phyloP scores from a whole-genome alignment of 1,140 invertebrate species.

The Orius laevigatus region DNA sequence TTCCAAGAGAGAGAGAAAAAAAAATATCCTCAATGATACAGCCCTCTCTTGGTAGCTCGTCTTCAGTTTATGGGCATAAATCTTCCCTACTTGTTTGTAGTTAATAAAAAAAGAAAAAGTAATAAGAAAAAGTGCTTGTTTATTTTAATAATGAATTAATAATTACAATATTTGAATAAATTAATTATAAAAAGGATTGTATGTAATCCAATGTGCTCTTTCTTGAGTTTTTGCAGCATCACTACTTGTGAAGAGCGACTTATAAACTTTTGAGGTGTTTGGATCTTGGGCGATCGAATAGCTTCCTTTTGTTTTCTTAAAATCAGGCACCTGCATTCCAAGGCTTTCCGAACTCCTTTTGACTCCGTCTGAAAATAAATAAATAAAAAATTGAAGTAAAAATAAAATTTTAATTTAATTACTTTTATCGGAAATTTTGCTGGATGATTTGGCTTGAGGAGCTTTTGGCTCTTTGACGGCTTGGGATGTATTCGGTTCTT shows the following conservation, averaged over 20 bases:
- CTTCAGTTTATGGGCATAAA: too few relatives aligned
- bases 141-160: too few relatives aligned
- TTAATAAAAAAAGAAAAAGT: too few relatives aligned
- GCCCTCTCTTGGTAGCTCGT: too few relatives aligned
- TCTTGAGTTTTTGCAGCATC: slow-evolving; percentile 70
- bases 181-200: slow-evolving; percentile 92
- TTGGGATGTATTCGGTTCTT: too few relatives aligned
- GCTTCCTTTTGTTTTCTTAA: slow-evolving; percentile 56
- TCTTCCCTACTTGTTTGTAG: too few relatives aligned
- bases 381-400: not conserved
- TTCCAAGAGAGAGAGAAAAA: too few relatives aligned
- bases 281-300: slow-evolving; percentile 87
- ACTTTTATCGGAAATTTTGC: not conserved
- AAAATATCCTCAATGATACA: too few relatives aligned
- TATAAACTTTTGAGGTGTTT: slow-evolving; percentile 75
- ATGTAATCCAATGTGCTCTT: slow-evolving; percentile 92
- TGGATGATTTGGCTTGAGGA: not conserved
- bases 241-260: slow-evolving; percentile 87
- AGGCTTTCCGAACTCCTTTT: slow-evolving; percentile 9
- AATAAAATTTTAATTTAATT: not conserved
- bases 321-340: slow-evolving; percentile 39
- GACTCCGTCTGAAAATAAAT: not conserved
- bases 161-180: too few relatives aligned
- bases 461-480: not conserved
- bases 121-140: too few relatives aligned